These are phyloP conservation scores for Alentia gelatinosa DNA, from an alignment of 2,888 invertebrate species.

Conservation along the genomic window DNA sequence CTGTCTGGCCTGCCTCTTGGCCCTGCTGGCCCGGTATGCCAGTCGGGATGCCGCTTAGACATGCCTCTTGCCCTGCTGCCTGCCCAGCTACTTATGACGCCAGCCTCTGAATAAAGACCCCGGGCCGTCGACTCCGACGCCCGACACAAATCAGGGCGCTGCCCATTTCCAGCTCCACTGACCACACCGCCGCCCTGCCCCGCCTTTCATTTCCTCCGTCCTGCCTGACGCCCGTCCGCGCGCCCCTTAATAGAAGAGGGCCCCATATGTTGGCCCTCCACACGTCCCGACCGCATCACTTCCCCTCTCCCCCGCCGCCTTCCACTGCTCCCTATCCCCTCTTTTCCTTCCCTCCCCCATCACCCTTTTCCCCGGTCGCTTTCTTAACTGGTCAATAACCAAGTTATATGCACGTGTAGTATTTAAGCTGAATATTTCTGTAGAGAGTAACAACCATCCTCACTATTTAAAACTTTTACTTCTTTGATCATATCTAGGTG, in stretches of 20 bases:
- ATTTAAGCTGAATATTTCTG: too few relatives aligned
- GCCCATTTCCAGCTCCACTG: slow-evolving; percentile 29
- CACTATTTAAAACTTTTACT: too few relatives aligned
- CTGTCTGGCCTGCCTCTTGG: not conserved
- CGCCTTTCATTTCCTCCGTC: slow-evolving; percentile 16
- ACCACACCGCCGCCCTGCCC: not conserved
- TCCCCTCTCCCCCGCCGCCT: not conserved
- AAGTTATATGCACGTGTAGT: too few relatives aligned
- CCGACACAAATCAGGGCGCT: slow-evolving; percentile 25
- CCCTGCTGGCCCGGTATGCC: too few relatives aligned
- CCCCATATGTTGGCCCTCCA: slow-evolving; percentile 21
- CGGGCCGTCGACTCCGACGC: not conserved
- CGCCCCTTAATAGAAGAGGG: not conserved
- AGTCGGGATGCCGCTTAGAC: not conserved
- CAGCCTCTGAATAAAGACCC: slow-evolving; percentile 15
- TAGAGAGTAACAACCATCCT: too few relatives aligned
- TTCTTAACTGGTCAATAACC: too few relatives aligned
- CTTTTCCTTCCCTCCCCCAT: not conserved
- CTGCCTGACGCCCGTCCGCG: not conserved
- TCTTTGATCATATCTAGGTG: too few relatives aligned
- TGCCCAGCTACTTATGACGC: not conserved
- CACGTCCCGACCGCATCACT: not conserved
- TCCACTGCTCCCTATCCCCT: not conserved
- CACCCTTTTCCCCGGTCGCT: too few relatives aligned
- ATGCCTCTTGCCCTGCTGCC: too few relatives aligned